Percentiles rank a stretch among this genome's conserved stretches.
Conservation (phyloP, 2,113 vertebrate genomes). For the Ciconia maguari region DNA sequence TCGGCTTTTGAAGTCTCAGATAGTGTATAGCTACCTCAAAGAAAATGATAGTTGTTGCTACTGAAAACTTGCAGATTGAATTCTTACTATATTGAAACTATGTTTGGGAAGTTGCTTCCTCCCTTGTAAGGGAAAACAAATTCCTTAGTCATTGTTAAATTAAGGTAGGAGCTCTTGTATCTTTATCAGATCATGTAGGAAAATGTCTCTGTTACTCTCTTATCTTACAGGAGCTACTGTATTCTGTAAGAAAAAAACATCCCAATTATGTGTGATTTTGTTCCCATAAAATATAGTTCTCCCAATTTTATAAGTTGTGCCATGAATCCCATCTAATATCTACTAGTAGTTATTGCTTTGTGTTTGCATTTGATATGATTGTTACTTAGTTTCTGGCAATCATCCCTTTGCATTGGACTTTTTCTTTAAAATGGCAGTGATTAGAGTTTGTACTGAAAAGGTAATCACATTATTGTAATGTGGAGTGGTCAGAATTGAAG, state of each 20-base stretch:
- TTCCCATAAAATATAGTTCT: not conserved
- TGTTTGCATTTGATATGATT: not conserved
- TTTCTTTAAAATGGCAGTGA: not conserved
- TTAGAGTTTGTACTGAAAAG: not conserved
- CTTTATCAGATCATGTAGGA: not conserved
- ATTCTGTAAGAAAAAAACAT: not conserved
- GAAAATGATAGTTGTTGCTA: not conserved
- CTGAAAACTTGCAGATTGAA: not conserved
- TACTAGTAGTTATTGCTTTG: not conserved
- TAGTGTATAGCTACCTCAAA: not conserved
- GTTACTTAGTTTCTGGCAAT: not conserved
- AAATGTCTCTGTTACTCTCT: not conserved
- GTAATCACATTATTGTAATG: not conserved
- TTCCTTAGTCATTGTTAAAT: not conserved
- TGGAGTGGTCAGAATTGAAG: not conserved
- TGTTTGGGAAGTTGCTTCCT: not conserved
- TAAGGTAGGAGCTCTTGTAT: not conserved
- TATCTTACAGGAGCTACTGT: not conserved
- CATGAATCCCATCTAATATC: not conserved
- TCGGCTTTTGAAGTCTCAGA: not conserved
- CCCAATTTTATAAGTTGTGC: not conserved
- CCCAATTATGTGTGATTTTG: not conserved
- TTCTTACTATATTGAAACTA: not conserved
- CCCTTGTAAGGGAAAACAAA: not conserved
- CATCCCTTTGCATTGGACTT: not conserved